Base-by-base conservation (phyloP, 2,888 invertebrate genomes). In the Ophion obscuratus region DNA sequence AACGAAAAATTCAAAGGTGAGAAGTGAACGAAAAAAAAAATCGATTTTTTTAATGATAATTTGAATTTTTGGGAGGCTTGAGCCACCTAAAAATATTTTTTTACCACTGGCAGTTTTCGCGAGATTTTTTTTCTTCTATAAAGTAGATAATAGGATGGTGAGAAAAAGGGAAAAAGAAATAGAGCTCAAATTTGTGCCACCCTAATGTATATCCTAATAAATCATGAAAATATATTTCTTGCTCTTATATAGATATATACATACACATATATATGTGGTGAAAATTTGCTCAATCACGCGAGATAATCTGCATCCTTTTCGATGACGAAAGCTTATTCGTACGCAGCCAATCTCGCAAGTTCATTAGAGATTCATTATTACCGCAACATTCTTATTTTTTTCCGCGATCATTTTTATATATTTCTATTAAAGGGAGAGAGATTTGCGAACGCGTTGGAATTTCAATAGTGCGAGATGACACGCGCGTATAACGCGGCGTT, bases 281-380 rank as follows among this genome's bases (percentile, higher is more conserved):
- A 44, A 44, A 75, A 84, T n/a, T 77, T 62, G 84, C 77, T 20
- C 81, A 74, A 84, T 84, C 81, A 84, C 24, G 0, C 73, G 40
- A 57, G 67, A 84, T 81, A 81, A 85, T 85, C 73, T 44, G 67
- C 40, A 14, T 44, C 66, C n/a, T 66, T 81, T 68, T 24, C 31
- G n/a, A 77, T 64, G 74, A 79, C 75, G 74, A 74, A 79, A 85
- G 59, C 75, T 85, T 71, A 36, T 68, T 74, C 40, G 27, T 20
- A 61, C 2, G n/a, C 47, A 27, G 36, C 53, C 31, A 67, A 62
- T 64, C 36, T 53, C 27, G 66, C 70, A 67, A 75, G 27, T 74
- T 68, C 74, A 74, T 75, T 67, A 47, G 59, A 81, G 9, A 59
- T 68, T 74, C 20, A 59, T 81, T 61, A 81, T 81, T 68, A 77